Evolutionary conservation across 2,888 invertebrate genomes (phyloP), one percentile per base, ranked within the genome.

Genomic region (Leuctra nigra): DNA sequence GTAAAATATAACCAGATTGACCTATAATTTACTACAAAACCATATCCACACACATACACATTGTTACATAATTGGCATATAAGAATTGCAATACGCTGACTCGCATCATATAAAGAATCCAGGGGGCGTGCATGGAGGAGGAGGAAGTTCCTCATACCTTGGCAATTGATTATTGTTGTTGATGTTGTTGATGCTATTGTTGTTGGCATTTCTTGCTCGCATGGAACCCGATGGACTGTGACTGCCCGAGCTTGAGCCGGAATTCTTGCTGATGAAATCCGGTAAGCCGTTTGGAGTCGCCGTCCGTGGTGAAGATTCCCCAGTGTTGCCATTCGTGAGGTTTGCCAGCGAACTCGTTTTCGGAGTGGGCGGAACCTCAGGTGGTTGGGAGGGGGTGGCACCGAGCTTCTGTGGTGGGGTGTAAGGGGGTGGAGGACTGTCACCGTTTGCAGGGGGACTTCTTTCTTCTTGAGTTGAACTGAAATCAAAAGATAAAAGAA

Each of bases 391-490:
- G 25, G 52, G 41, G 23, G 54, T 25, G 13, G 48, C 53, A 14
- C 47, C 57, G 23, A 39, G 39, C 55, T 61, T 58, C 18, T 63
- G 65, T 57, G 72, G 70, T 24, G 72, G 70, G 29, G 71, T 71
- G 63, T 74, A 74, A 4, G 75, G 75, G 2, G 75, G 74, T 22
- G 74, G 75, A 41, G 75, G 75, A 65, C 74, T 74, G 63, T 71
- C 63, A 59, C 63, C 63, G 61, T 54, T 57, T 61, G 58, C 60
- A 56, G 61, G 61, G 54, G 56, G 61, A 35, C 57, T 56, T 56
- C 60, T 61, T 60, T 61, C 58, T 47, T 66, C 66, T 61, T 63
- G 63, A 56, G 63, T 59, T 53, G 64, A 60, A 53, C 62, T 60
- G 60, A 13, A 56, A 56, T 50, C 48, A 57, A 33, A 50, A 44